phyloP scores from a whole-genome alignment of 2,797 vertebrate genomes.

The Siniperca obscura region DNA sequence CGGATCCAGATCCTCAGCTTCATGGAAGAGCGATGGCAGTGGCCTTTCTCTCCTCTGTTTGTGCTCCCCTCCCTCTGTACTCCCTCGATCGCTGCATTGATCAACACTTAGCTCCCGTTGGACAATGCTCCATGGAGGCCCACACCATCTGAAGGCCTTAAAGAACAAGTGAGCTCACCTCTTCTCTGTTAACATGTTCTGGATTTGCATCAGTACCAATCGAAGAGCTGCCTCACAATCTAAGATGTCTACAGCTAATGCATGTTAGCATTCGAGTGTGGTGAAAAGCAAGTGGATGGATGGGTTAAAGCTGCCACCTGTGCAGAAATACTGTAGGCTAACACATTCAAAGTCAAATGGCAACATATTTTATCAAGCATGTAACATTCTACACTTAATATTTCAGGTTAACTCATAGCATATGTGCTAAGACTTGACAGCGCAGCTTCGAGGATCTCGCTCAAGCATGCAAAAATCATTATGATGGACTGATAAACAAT shows the following conservation, averaged over 20 bases:
- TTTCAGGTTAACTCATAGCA: background rate
- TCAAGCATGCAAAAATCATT: conserved; percentile 34
- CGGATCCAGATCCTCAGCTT: conserved; percentile 84
- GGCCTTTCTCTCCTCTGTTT: conserved; percentile 85
- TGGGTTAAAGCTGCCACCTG: conserved; percentile 8
- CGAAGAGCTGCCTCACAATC: conserved; percentile 41
- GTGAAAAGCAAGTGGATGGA: conserved; percentile 5
- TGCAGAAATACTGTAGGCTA: background rate
- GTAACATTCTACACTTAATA: background rate
- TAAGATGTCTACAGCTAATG: conserved; percentile 12
- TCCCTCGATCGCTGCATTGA: conserved; percentile 76
- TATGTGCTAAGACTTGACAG: conserved; percentile 4
- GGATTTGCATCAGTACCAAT: conserved; percentile 45
- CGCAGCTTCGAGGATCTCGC: background rate
- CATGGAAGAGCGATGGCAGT: conserved; percentile 85
- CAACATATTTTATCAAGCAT: background rate
- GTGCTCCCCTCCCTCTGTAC: conserved; percentile 71
- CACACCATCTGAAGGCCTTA: conserved; percentile 29
- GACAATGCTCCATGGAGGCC: conserved; percentile 55
- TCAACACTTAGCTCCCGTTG: conserved; percentile 78
- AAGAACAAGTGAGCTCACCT: conserved; percentile 52
- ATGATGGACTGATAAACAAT: conserved; percentile 56
- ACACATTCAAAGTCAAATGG: conserved; percentile 17
- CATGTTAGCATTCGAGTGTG: conserved; percentile 1
- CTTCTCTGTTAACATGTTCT: conserved; percentile 56